Conservation (phyloP, 2,888 invertebrate genomes). For the Amblyjoppa proteus region DNA sequence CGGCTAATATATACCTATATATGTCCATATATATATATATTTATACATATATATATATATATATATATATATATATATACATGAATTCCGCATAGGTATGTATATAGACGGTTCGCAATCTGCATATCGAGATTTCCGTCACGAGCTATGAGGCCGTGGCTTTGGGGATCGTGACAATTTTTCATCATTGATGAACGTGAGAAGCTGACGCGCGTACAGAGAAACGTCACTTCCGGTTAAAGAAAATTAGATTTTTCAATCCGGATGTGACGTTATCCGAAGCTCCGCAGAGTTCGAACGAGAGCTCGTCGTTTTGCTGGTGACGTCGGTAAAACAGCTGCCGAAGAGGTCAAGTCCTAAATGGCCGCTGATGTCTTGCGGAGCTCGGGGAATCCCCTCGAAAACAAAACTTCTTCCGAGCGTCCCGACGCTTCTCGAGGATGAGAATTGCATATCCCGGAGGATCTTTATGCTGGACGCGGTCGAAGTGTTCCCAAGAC, state of each 20-base stretch:
- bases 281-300: no score
- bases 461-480: slow-evolving; percentile 38
- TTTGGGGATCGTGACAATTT: slow-evolving; percentile 30
- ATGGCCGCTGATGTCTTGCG: slow-evolving; percentile 18
- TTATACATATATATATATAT: slow-evolving; percentile 2
- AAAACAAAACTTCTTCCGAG: slow-evolving; percentile 7
- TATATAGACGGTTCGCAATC: slow-evolving; percentile 74
- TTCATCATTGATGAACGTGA: slow-evolving; percentile 5
- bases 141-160: slow-evolving; percentile 68
- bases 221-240: no score
- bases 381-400: neutral
- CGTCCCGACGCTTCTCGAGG: neutral
- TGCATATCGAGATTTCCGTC: slow-evolving; percentile 81
- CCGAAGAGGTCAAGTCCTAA: neutral
- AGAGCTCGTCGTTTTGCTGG: no score
- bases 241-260: no score
- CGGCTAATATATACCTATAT: slow-evolving; percentile 14
- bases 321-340: neutral
- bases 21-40: no score
- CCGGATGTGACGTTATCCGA: no score
- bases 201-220: neutral
- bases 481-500: slow-evolving; percentile 47
- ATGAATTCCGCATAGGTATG: neutral
- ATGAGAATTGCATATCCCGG: slow-evolving; percentile 24
- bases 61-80: no score